A percentile compares a stretch with the other conserved stretches of the same genome.
These are phyloP conservation scores for Mallateleia sp. DNA, from an alignment of 2,888 invertebrate genomes.

Conservation along the genomic window DNA sequence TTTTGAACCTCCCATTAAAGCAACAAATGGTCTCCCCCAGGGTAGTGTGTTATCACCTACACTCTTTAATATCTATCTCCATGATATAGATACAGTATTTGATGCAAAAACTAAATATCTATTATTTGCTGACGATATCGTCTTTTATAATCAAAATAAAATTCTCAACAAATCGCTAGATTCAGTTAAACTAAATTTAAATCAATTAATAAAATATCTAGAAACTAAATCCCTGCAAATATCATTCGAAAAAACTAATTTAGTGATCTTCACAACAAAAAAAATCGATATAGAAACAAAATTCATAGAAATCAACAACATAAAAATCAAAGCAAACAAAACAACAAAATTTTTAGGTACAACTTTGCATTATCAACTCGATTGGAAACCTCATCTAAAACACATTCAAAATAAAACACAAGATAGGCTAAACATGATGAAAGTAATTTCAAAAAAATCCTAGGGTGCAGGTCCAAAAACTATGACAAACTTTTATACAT, in stretches of 20 bases:
- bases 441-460: not conserved
- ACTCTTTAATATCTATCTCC: too few species aligned
- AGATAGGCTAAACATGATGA: not conserved
- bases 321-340: not conserved
- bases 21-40: not conserved
- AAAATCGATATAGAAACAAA: not conserved
- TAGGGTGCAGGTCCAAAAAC: conserved; percentile 5
- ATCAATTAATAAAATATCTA: not conserved
- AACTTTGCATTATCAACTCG: not conserved
- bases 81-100: too few species aligned
- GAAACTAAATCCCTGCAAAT: not conserved
- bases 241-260: not conserved
- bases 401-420: not conserved
- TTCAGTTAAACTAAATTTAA: too few species aligned
- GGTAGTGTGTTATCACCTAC: too few species aligned
- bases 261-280: not conserved
- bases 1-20: not conserved
- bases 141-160: not conserved
- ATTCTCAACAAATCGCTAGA: too few species aligned
- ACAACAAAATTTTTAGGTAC: not conserved
- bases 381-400: not conserved
- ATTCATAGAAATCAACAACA: not conserved
- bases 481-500: conserved; percentile 4
- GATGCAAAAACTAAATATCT: not conserved
- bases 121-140: not conserved